Percentiles rank a stretch among this genome's conserved stretches.
These are phyloP conservation scores for Microdon myrmicae DNA, from an alignment of 2,888 invertebrate genomes.

Conservation along the genomic window DNA sequence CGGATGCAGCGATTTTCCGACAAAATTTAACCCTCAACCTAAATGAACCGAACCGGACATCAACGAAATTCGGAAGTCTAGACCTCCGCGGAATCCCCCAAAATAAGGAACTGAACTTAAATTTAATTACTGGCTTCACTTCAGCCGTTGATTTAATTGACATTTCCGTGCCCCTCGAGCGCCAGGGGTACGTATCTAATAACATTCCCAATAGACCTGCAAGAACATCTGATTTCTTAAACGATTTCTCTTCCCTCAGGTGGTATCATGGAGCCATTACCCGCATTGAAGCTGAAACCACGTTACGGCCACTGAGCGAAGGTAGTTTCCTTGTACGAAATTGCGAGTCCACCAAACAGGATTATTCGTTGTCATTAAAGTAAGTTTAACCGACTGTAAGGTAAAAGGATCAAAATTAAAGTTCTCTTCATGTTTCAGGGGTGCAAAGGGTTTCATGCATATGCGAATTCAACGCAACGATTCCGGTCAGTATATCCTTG, in stretches of 20 bases:
- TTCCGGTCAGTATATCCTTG: conserved; percentile 85
- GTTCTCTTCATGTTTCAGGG: conserved; percentile 71
- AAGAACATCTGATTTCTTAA: conserved; percentile 14
- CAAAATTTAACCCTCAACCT: conserved; percentile 82
- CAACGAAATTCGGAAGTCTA: conserved; percentile 65
- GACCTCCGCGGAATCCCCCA: conserved; percentile 68
- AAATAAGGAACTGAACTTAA: conserved; percentile 74
- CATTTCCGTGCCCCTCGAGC: conserved; percentile 81
- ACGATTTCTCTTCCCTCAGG: conserved; percentile 66
- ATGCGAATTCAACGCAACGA: conserved; percentile 90
- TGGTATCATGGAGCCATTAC: conserved; percentile 97
- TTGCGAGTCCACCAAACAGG: conserved; percentile 92
- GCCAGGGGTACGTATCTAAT: conserved; percentile 92
- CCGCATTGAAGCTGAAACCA: conserved; percentile 89
- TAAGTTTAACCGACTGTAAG: conserved; percentile 74
- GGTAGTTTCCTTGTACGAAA: conserved; percentile 95
- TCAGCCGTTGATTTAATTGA: conserved; percentile 82
- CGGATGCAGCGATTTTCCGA: conserved; percentile 71
- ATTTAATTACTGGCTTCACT: conserved; percentile 70
- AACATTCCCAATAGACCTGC: too few species aligned
- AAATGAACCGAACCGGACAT: conserved; percentile 67
- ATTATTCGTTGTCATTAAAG: conserved; percentile 95
- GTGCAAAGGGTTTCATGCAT: conserved; percentile 95
- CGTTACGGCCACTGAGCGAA: conserved; percentile 83
- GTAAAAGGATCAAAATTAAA: neutral